Conservation (phyloP, 2,888 invertebrate genomes). For the Odontocerum albicorne region DNA sequence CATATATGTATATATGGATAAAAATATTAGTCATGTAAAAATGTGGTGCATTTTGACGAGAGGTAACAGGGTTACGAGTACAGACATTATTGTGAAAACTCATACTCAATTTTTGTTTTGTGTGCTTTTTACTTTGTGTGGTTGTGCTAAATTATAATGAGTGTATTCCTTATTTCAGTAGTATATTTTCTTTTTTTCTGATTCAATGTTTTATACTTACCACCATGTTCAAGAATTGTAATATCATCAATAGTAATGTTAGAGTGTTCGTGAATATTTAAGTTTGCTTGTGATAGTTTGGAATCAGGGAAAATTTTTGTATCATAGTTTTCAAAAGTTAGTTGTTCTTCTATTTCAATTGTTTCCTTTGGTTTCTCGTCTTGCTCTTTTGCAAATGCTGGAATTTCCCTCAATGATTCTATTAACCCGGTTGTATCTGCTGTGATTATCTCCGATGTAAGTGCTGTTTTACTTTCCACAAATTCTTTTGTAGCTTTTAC, state of each 20-base stretch:
- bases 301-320: conserved; percentile 2
- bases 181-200: too few relatives aligned
- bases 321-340: neutral
- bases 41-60: too few relatives aligned
- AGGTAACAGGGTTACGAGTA: too few relatives aligned
- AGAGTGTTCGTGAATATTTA: conserved; percentile 23
- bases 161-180: too few relatives aligned
- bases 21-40: too few relatives aligned
- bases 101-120: too few relatives aligned
- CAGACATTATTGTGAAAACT: too few relatives aligned
- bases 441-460: conserved; percentile 37
- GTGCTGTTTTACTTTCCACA: conserved; percentile 34
- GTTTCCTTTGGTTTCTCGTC: conserved; percentile 26
- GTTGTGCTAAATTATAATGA: too few relatives aligned
- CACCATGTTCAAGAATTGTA: conserved; percentile 43
- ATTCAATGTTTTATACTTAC: conserved; percentile 36
- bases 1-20: too few relatives aligned
- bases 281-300: conserved; percentile 17
- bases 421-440: conserved; percentile 7
- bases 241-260: conserved; percentile 39
- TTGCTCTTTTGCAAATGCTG: conserved; percentile 12
- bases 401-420: neutral
- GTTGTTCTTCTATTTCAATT: conserved; percentile 11
- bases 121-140: too few relatives aligned
- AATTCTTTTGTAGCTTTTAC: neutral